A percentile compares a stretch with the other conserved stretches of the same genome.
These are phyloP conservation scores for Poecilia picta DNA, from an alignment of 2,797 vertebrate species.

Conservation along the genomic window DNA sequence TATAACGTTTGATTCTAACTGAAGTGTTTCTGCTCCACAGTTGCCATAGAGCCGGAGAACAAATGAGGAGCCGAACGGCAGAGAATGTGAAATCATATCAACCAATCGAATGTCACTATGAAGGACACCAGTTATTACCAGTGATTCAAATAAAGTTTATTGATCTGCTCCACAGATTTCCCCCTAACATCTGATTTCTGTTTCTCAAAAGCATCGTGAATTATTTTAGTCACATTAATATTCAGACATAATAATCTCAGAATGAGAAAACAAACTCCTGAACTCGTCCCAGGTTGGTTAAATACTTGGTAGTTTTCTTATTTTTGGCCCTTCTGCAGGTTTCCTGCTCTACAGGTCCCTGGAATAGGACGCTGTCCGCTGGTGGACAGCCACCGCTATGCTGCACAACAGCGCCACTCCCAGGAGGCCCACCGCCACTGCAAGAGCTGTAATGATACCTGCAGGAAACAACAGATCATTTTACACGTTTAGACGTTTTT, in stretches of 20 bases:
- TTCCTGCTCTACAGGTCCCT: constrained; percentile 61
- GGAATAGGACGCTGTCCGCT: constrained; percentile 58
- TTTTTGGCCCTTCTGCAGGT: constrained; percentile 23
- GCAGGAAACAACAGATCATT: constrained; percentile 25
- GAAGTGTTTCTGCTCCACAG: constrained; percentile 55
- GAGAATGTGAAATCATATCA: constrained; percentile 51
- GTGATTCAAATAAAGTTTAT: constrained; percentile 64
- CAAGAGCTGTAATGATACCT: constrained; percentile 71
- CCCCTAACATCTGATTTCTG: constrained; percentile 16
- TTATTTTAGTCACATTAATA: constrained; percentile 4
- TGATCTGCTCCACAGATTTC: constrained; percentile 34
- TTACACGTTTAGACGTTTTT: background rate
- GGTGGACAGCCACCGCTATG: constrained; percentile 60
- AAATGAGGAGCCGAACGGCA: constrained; percentile 54
- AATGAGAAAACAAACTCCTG: background rate
- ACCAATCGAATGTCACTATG: constrained; percentile 45
- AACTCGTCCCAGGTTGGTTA: constrained; percentile 1
- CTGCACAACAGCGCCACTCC: constrained; percentile 76
- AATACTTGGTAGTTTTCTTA: constrained; percentile 13
- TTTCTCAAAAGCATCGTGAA: background rate
- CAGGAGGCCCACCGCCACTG: constrained; percentile 75
- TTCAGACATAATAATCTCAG: constrained; percentile 9
- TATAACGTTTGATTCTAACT: constrained; percentile 2
- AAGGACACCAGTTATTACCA: constrained; percentile 34
- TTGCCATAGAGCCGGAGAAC: constrained; percentile 19